Conservation (phyloP, 2,888 invertebrate genomes). For the Cantharis lateralis region DNA sequence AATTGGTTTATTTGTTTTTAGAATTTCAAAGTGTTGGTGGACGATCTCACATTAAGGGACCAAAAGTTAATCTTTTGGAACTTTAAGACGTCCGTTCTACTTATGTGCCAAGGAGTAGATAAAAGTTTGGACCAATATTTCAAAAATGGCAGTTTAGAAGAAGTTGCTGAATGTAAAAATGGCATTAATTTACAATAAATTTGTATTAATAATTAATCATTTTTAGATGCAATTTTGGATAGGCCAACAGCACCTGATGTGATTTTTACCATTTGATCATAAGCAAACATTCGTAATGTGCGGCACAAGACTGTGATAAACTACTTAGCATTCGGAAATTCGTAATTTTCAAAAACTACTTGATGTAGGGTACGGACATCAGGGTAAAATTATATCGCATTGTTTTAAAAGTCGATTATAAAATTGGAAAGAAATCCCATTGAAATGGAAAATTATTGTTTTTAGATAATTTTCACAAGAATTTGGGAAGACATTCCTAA, state of each 20-base stretch:
- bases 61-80: slow-evolving; percentile 61
- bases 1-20: slow-evolving; percentile 41
- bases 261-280: neutral
- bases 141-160: slow-evolving; percentile 42
- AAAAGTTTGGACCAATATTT: slow-evolving; percentile 41
- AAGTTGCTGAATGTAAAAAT: slow-evolving; percentile 38
- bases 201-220: neutral
- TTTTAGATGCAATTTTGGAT: neutral
- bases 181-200: neutral
- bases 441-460: no score
- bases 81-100: slow-evolving; percentile 49
- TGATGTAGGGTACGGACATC: neutral
- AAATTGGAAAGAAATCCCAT: no score
- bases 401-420: no score
- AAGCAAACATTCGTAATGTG: neutral
- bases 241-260: neutral
- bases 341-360: neutral
- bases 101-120: slow-evolving; percentile 48
- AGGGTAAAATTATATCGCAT: neutral
- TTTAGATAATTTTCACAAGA: no score
- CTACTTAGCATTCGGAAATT: neutral
- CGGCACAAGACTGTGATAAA: neutral
- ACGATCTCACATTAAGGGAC: slow-evolving; percentile 59
- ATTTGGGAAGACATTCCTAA: neutral
- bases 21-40: slow-evolving; percentile 61